Base-by-base conservation (phyloP, 92 coral and sea anemone genomes). In the Epizoanthus scotinus region DNA sequence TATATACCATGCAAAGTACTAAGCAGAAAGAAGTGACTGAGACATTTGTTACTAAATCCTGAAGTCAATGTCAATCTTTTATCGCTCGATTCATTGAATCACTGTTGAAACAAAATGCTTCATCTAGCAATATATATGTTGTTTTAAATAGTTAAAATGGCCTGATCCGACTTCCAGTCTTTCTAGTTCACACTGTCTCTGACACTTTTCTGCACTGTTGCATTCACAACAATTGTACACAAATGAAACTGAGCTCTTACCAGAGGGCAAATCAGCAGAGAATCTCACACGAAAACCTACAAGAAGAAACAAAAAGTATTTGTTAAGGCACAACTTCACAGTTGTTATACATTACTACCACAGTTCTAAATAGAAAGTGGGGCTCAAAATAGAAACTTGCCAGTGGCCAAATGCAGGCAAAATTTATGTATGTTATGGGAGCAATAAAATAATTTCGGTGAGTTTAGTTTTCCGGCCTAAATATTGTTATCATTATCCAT, bases 251-350 rank as follows among this genome's bases (percentile, higher is more conserved):
- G 84, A 85, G 79, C 12, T 82, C 98, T 84, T 89, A 96, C 99
- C 99, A 49, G 95, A 87, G 67, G 99, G 88, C 57, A 87, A 85
- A 62, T 72, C 87, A 53, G 94, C 91, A 86, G 82, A 93, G 84
- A 96, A 96, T 67, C 99, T 87, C 68, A 96, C 99, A 89, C 94
- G 92, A 82, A 94, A 93, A 79, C 98, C 99, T 96, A 31, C 0
- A 66, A 63, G 60, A 44, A 34, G 20, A 74, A 50, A n/a, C 8
- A 71, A 55, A 36, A 42, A 49, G 47, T 72, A 36, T 67, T 78
- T 4, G 36, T 18, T 34, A 69, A 13, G 72, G 29, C 13, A 5
- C 14, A 26, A 54, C 59, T 2, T 47, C 52, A 47, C 2, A 47
- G 50, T 8, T 44, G 52, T 19, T 34, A 40, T 15, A 55, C 36